Percentiles rank a stretch among this genome's conserved stretches.
phyloP scores from a whole-genome alignment of 2,797 vertebrate genomes.

The Trematomus bernacchii region DNA sequence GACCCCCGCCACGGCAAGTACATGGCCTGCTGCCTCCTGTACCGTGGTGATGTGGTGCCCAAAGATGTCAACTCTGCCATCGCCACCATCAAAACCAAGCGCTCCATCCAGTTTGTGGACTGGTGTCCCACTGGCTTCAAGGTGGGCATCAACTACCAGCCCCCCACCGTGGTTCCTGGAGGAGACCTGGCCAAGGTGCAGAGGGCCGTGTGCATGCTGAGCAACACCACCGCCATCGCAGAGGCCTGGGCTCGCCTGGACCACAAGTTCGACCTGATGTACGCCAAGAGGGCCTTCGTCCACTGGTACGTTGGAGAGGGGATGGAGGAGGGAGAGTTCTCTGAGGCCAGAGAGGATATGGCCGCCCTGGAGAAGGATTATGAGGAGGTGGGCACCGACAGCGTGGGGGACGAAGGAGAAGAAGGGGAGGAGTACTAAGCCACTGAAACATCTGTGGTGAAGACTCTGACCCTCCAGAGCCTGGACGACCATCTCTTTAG shows the following conservation, averaged over 20 bases:
- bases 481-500: too few species aligned
- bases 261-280: conserved; percentile 92
- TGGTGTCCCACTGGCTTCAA: conserved; percentile 81
- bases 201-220: conserved; percentile 91
- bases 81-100: conserved; percentile 91
- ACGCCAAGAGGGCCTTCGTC: conserved; percentile 90
- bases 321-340: conserved; percentile 93
- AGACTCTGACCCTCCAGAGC: too few species aligned
- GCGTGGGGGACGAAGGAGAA: conserved; percentile 40
- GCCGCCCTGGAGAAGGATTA: conserved; percentile 89
- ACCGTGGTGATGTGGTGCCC: conserved; percentile 89
- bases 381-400: conserved; percentile 81
- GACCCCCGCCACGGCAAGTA: conserved; percentile 83
- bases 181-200: conserved; percentile 92
- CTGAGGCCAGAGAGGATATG: conserved; percentile 91
- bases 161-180: conserved; percentile 87
- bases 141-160: conserved; percentile 88
- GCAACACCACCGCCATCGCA: conserved; percentile 89
- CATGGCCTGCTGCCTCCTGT: conserved; percentile 93
- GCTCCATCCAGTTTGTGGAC: conserved; percentile 87
- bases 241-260: conserved; percentile 90
- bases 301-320: conserved; percentile 92
- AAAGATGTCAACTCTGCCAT: conserved; percentile 92
- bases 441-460: too few species aligned
- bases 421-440: conserved; percentile 20